These are phyloP conservation scores for Oreochromis aureus DNA, from an alignment of 2,113 vertebrate species.

Conservation along the genomic window DNA sequence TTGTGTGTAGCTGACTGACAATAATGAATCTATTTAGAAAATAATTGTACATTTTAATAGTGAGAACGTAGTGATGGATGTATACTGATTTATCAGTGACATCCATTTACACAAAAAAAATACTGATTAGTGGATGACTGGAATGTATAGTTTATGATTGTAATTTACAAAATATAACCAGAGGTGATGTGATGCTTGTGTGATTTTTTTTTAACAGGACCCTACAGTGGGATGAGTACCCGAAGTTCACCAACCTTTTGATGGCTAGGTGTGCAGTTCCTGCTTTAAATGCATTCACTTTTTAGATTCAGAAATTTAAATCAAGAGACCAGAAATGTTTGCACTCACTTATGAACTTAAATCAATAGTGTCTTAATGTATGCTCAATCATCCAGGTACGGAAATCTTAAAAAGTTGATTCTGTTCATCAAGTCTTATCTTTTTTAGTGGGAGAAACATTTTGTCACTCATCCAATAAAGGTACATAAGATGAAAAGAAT, in stretches of 20 bases:
- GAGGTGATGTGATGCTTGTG: not conserved
- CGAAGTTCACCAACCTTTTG: not conserved
- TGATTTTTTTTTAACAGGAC: not conserved
- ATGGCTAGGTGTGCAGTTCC: not conserved
- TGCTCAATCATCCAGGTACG: not conserved
- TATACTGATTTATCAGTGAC: not conserved
- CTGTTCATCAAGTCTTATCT: not conserved
- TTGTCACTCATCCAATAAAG: not conserved
- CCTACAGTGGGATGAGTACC: not conserved
- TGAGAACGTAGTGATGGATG: not conserved
- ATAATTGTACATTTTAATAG: not conserved
- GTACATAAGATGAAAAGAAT: not conserved
- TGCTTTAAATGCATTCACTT: not conserved
- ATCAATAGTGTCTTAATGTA: not conserved
- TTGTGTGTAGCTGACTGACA: not conserved
- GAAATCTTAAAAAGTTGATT: not conserved
- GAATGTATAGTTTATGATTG: not conserved
- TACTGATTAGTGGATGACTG: not conserved
- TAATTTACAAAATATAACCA: not conserved
- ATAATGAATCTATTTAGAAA: not conserved
- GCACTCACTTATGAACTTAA: not conserved
- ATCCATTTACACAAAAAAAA: not conserved
- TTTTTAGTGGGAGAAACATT: not conserved
- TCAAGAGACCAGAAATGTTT: not conserved
- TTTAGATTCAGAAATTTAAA: not conserved